Conservation (phyloP, 2,797 vertebrate species). For the Cottoperca gobio region DNA sequence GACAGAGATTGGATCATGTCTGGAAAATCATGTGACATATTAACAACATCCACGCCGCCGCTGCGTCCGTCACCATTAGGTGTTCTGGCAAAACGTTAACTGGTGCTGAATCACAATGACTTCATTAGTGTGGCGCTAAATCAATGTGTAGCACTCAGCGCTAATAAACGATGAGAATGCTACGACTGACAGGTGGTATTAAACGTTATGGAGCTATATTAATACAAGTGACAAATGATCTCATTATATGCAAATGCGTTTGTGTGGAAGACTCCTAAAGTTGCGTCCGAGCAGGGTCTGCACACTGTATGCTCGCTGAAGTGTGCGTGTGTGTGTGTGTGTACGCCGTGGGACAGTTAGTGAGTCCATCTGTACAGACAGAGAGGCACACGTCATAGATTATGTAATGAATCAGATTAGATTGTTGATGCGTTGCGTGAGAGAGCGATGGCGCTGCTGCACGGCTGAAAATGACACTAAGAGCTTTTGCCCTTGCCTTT, state of each 20-base stretch:
- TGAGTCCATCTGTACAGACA: constrained; percentile 70
- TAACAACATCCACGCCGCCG: constrained; percentile 69
- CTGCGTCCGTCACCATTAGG: constrained; percentile 63
- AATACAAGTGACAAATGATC: constrained; percentile 72
- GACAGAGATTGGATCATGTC: constrained; percentile 73
- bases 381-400: constrained; percentile 67
- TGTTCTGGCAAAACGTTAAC: constrained; percentile 62
- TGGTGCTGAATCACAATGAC: constrained; percentile 75
- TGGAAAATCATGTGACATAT: constrained; percentile 76
- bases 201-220: constrained; percentile 63
- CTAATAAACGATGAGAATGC: constrained; percentile 78
- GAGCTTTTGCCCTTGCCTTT: constrained; percentile 3
- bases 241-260: constrained; percentile 75
- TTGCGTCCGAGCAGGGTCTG: constrained; percentile 28
- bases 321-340: constrained; percentile 6
- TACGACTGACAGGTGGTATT: constrained; percentile 78
- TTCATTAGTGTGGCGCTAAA: constrained; percentile 74
- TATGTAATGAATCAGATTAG: constrained; percentile 71
- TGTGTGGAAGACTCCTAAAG: constrained; percentile 38
- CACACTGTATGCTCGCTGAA: background rate
- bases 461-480: constrained; percentile 44
- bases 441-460: constrained; percentile 56
- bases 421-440: constrained; percentile 42
- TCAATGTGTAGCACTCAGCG: constrained; percentile 58
- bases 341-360: constrained; percentile 52